phyloP scores from a whole-genome alignment of 2,888 invertebrate genomes.

The Tigriopus californicus region DNA sequence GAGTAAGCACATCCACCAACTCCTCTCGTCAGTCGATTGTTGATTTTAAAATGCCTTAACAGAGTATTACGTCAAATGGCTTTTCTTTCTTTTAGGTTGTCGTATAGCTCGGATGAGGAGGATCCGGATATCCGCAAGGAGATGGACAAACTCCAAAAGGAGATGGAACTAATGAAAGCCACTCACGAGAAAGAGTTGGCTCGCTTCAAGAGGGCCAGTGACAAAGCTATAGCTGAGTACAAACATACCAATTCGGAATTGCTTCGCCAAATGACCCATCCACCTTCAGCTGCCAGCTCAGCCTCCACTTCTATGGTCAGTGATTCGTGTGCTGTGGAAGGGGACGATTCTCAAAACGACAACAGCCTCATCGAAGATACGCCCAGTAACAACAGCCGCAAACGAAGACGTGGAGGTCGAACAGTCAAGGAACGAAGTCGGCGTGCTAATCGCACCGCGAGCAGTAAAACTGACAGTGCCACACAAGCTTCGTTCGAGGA shows the following conservation, averaged over 20 bases:
- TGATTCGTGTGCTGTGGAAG: neutral
- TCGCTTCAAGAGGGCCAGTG: neutral
- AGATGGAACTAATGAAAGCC: neutral
- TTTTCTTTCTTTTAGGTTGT: neutral
- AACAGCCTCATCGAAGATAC: neutral
- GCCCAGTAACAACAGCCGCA: neutral
- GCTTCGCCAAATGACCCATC: neutral
- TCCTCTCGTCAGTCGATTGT: neutral
- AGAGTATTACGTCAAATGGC: too few relatives aligned
- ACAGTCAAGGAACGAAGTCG: neutral
- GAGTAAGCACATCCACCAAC: neutral
- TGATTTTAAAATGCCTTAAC: too few relatives aligned
- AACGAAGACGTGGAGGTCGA: neutral
- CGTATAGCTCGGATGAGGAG: neutral
- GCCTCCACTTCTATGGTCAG: neutral
- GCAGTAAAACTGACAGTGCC: neutral
- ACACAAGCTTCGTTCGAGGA: conserved; percentile 1
- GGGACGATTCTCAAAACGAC: neutral
- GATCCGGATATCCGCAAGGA: neutral
- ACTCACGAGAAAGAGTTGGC: neutral
- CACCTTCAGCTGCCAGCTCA: neutral
- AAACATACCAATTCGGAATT: conserved; percentile 6
- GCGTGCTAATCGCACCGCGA: neutral
- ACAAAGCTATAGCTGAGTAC: conserved; percentile 2
- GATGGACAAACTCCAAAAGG: neutral